A percentile compares a stretch with the other conserved stretches of the same genome.
phyloP scores from a whole-genome alignment of 2,113 vertebrate genomes.

The Aleadryas rufinucha region DNA sequence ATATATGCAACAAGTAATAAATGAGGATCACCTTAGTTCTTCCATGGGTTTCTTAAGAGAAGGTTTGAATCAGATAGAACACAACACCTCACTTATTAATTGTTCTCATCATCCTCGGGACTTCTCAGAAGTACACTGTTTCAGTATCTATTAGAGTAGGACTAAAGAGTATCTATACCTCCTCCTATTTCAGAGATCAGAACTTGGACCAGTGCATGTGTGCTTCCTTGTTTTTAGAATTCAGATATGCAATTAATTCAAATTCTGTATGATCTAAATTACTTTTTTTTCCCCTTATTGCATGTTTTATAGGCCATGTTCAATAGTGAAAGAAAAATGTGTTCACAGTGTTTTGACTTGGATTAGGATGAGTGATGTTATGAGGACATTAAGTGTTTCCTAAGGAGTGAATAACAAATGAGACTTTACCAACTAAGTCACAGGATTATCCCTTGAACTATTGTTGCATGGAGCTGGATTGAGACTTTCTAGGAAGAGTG shows the following conservation, averaged over 20 bases:
- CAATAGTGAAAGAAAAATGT: not conserved
- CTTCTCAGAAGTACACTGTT: not conserved
- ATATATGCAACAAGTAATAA: not conserved
- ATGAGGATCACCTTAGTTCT: not conserved
- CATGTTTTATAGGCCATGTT: not conserved
- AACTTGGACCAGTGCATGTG: not conserved
- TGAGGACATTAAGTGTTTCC: not conserved
- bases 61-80: not conserved
- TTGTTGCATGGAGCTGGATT: not conserved
- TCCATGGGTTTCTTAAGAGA: not conserved
- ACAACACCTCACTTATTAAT: not conserved
- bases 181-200: not conserved
- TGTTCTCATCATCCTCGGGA: not conserved
- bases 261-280: not conserved
- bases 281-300: not conserved
- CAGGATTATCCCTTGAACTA: not conserved
- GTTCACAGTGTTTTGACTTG: not conserved
- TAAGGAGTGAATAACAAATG: not conserved
- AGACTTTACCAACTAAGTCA: not conserved
- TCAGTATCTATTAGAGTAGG: not conserved
- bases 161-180: not conserved
- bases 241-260: not conserved
- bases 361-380: not conserved
- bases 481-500: not conserved
- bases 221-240: not conserved